A percentile compares a stretch with the other conserved stretches of the same genome.
These are phyloP conservation scores for Atrina japonica DNA, from an alignment of 2,888 invertebrate species.

Conservation along the genomic window DNA sequence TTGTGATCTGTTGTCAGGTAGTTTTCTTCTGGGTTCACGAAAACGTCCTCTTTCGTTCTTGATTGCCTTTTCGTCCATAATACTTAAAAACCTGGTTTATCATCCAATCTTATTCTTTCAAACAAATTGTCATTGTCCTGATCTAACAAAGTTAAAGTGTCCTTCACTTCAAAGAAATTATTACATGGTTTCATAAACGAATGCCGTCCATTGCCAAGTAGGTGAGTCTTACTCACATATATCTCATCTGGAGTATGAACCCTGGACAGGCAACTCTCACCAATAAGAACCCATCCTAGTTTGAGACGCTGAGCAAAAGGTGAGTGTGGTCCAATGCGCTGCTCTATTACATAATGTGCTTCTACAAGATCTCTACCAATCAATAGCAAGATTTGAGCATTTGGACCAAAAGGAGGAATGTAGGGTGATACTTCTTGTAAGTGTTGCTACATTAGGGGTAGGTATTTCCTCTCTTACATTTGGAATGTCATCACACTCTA, in stretches of 20 bases:
- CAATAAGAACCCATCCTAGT: slow-evolving; percentile 42
- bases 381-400: slow-evolving; percentile 32
- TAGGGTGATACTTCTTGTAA: slow-evolving; percentile 25
- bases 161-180: slow-evolving; percentile 20
- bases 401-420: slow-evolving; percentile 36
- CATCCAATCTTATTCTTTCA: slow-evolving; percentile 30
- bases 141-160: not conserved
- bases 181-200: slow-evolving; percentile 28
- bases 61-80: slow-evolving; percentile 29
- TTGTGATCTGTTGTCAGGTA: slow-evolving; percentile 35
- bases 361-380: slow-evolving; percentile 44
- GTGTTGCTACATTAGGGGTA: slow-evolving; percentile 37
- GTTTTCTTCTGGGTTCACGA: not conserved
- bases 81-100: slow-evolving; percentile 23
- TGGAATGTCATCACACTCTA: slow-evolving; percentile 43
- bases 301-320: slow-evolving; percentile 42
- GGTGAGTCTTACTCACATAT: slow-evolving; percentile 18
- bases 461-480: slow-evolving; percentile 35
- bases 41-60: slow-evolving; percentile 32
- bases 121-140: slow-evolving; percentile 7
- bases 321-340: slow-evolving; percentile 27
- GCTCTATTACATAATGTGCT: slow-evolving; percentile 40
- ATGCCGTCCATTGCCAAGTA: slow-evolving; percentile 11
- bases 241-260: too few species aligned
- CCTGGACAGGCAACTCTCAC: slow-evolving; percentile 31